Evolutionary conservation across 1,140 invertebrate species (phyloP), one percentile per base, ranked within the genome.

Genomic region (Hylaeus anthracinus): DNA sequence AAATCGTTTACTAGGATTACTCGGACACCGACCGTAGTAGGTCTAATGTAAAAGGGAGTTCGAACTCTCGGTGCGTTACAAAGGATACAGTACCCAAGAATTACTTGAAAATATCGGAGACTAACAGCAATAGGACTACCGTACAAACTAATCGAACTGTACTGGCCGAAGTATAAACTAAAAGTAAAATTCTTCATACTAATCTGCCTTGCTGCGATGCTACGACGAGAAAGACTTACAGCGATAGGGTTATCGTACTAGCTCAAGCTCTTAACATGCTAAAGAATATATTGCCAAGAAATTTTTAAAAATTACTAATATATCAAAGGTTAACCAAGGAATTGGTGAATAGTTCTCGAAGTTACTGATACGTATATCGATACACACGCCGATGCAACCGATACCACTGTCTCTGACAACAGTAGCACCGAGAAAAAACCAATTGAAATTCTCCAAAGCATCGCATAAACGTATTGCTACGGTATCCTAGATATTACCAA

Each of bases 81-180:
- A n/a, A 67, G 41, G 12, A 14, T 14, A 8, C 37, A 37, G 71
- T 26, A 6, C 6, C n/a, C 58, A 60, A 58, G 41, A n/a, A 67
- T 37, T 41, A 43, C 55, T 60, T 39, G 75, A 70, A 15, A 56
- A 65, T n/a, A 43, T 72, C 66, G 41, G 43, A 45, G 69, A 60
- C 66, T 56, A 55, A 79, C 61, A 72, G 48, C 60, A 79, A 79
- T 79, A 79, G 53, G 14, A 75, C 26, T 26, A 26, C 26, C 26
- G 26, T 26, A 61, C 5, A 26, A 63, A 76, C 5, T 8, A 56
- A 67, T 67, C 74, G 45, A 76, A 58, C 64, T 26, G 26, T 26
- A 26, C 26, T 26, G 26, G 26, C 26, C 26, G 26, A 26, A 26
- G 26, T 26, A 26, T 26, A 26, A 26, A 26, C 26, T 56, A 41